phyloP scores from a whole-genome alignment of 1,140 invertebrate species.

The Galleria mellonella region DNA sequence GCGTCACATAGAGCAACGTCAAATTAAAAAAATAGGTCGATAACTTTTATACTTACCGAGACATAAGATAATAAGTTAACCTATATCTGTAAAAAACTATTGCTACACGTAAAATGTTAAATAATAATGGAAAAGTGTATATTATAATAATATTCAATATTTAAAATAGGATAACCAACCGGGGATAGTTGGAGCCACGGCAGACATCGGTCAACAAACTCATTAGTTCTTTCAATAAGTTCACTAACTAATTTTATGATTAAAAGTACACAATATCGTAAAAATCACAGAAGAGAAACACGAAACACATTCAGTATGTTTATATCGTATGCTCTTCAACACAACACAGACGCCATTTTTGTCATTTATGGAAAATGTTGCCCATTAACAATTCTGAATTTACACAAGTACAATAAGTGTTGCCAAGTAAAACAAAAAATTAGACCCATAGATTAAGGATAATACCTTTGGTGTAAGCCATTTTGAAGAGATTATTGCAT shows the following conservation, averaged over 20 bases:
- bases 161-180: slow-evolving; percentile 46
- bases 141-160: neutral
- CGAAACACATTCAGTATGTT: slow-evolving; percentile 35
- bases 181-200: slow-evolving; percentile 71
- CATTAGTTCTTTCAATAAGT: slow-evolving; percentile 57
- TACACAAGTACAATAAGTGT: no score
- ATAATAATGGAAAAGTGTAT: no score
- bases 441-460: no score
- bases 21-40: slow-evolving; percentile 59
- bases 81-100: no score
- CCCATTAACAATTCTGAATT: neutral
- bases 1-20: slow-evolving; percentile 66
- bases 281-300: slow-evolving; percentile 7
- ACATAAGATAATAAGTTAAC: no score
- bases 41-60: neutral
- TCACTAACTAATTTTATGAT: slow-evolving; percentile 37
- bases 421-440: no score
- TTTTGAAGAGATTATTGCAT: no score
- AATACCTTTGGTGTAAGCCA: no score
- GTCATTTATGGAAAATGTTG: slow-evolving; percentile 17
- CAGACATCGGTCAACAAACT: slow-evolving; percentile 72
- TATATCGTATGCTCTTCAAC: slow-evolving; percentile 51
- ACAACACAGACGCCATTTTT: slow-evolving; percentile 72
- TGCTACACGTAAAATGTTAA: no score
- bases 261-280: slow-evolving; percentile 18